Conservation (phyloP, 2,113 vertebrate species). For the Anseranas semipalmata region DNA sequence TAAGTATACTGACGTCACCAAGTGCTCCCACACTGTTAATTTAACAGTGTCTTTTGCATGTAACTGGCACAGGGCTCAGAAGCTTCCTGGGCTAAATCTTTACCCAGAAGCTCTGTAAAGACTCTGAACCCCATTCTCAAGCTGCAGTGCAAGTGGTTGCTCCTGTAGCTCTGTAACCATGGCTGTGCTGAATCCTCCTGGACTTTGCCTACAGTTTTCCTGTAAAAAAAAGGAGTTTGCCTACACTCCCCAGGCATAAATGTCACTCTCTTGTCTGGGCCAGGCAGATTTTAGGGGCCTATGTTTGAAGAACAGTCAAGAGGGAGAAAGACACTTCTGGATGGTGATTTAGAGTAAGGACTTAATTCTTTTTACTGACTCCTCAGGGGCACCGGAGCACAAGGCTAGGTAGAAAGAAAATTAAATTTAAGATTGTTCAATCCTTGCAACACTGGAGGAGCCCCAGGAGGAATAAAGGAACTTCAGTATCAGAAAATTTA, state of each 20-base stretch:
- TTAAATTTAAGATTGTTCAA: not conserved
- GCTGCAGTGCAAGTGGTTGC: not conserved
- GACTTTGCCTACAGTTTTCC: not conserved
- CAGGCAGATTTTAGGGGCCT: not conserved
- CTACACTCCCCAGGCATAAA: not conserved
- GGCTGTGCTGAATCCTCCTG: rapidly evolving
- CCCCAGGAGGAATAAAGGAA: not conserved
- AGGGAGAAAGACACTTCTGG: not conserved
- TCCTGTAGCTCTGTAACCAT: not conserved
- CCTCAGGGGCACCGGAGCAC: not conserved
- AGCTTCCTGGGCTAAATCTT: not conserved
- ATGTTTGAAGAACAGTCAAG: not conserved
- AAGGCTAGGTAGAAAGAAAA: not conserved
- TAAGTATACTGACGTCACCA: not conserved
- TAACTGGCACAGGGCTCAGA: not conserved
- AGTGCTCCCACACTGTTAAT: not conserved
- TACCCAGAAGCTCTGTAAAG: not conserved
- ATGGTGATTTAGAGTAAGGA: not conserved
- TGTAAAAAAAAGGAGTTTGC: not conserved
- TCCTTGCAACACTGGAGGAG: not conserved
- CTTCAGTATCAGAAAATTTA: not conserved
- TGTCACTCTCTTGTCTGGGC: not conserved
- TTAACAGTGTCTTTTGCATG: not conserved
- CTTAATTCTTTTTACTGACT: not conserved
- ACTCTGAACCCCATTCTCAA: not conserved